Percentiles rank a stretch among this genome's conserved stretches.
Conservation (phyloP, 2,888 invertebrate genomes). For the Herminia tarsipennalis region DNA sequence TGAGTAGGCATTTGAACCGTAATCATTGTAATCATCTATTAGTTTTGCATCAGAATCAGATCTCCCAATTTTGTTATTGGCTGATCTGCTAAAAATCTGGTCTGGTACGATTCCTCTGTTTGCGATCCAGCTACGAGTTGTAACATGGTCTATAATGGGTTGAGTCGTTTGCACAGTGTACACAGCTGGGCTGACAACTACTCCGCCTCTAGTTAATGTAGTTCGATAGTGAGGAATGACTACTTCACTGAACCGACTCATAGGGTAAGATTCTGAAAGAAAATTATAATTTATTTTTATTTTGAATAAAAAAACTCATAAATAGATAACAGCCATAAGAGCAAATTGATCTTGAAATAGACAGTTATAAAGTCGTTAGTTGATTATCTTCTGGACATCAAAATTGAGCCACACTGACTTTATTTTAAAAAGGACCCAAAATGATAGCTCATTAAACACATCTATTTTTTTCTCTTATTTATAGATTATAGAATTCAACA, state of each 20-base stretch:
- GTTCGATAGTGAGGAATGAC: constrained; percentile 26
- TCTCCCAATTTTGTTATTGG: not conserved
- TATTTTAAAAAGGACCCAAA: no score
- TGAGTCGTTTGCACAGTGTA: constrained; percentile 19
- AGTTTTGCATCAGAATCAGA: not conserved
- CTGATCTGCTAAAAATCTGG: not conserved
- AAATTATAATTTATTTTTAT: not conserved
- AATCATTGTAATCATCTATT: constrained; percentile 16
- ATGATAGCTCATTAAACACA: no score
- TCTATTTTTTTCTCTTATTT: no score
- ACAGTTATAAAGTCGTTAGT: no score
- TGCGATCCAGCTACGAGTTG: constrained; percentile 18
- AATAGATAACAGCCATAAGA: no score
- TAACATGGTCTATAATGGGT: constrained; percentile 18
- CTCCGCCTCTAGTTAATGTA: constrained; percentile 30
- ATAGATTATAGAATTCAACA: no score
- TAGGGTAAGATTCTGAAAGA: constrained; percentile 19
- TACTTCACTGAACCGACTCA: constrained; percentile 17
- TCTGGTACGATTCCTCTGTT: constrained; percentile 4
- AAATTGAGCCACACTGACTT: no score
- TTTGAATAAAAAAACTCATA: no score
- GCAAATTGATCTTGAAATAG: no score
- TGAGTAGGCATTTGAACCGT: constrained; percentile 6
- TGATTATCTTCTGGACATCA: no score
- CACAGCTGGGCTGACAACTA: constrained; percentile 23